Base-by-base conservation (phyloP, 2,113 vertebrate species). In the Ptilonorhynchus violaceus region DNA sequence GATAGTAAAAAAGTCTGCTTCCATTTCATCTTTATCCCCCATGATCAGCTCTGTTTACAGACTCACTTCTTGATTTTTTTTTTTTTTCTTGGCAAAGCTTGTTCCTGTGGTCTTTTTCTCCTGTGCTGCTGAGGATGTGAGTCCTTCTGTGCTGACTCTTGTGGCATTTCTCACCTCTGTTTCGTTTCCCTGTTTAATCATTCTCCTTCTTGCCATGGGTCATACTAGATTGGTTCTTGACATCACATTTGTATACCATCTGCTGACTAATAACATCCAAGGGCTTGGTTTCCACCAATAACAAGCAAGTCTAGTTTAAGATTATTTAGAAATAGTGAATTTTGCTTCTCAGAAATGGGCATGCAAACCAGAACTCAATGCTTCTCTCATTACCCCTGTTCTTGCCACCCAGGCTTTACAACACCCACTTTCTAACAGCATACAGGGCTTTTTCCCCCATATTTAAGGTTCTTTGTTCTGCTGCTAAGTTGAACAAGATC, bases 21-120 rank as follows among this genome's bases (percentile, higher is more conserved):
- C 88, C 59, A 86, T 93, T 95, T 96, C 47, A 75, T 96, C 89
- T 81, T 93, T 86, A 89, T 93, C 55, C 89, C 76, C 72, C 4
- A 14, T 75, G 85, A 95, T 92, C 94, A 87, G 64, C 73, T 95
- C 83, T 96, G 89, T 97, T 92, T 95, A 95, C 89, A 89, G 83
- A 84, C 33, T 93, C 16, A 14, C 41, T 73, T 75, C 37, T 69
- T 59, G 41, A 33, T 53, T 69, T 81, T 94, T 87, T 83, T 92
- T 25, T 11, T 46, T 86, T 93, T 39, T 39, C 42, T 42, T 15
- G 63, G 78, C 59, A 92, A 80, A 92, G 17, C 52, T 72, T 93
- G 37, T 73, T 90, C 7, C 37, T 69, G 23, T 68, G 63, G 70
- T 83, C 66, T 63, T 85, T 92, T 85, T 37, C 37, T 60, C 19